Evolutionary conservation across 2,113 vertebrate genomes (phyloP).

Genomic region (Gopherus evgoodei): DNA sequence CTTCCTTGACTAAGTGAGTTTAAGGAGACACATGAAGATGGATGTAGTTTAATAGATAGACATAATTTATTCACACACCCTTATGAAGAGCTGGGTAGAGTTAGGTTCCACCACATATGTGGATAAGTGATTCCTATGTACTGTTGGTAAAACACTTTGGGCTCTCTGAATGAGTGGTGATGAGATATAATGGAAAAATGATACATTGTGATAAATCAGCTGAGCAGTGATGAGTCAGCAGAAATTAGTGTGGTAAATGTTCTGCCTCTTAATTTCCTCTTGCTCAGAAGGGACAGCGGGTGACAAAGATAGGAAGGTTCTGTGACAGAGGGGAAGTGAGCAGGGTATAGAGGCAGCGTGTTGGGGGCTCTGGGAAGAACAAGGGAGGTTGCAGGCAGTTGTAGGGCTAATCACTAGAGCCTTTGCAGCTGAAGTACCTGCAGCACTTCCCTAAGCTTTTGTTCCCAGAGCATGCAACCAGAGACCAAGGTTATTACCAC

Average conservation of each 20-base stretch:
- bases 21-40: background rate
- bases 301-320: accelerated
- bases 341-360: background rate
- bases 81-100: background rate
- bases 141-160: background rate
- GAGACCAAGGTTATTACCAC: background rate
- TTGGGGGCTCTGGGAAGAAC: background rate
- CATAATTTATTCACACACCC: background rate
- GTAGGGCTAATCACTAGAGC: background rate
- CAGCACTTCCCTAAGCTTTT: background rate
- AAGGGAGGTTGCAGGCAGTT: background rate
- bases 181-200: background rate
- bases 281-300: background rate
- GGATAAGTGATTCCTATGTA: background rate
- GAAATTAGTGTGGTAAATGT: background rate
- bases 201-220: background rate
- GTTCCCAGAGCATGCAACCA: background rate
- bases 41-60: background rate
- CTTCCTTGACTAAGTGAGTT: background rate
- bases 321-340: background rate
- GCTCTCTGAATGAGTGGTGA: background rate
- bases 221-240: background rate
- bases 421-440: background rate
- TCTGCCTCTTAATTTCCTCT: background rate
- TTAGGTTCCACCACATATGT: background rate